Base-by-base conservation (phyloP, 2,888 invertebrate genomes). In the Rhabditoides inermis region DNA sequence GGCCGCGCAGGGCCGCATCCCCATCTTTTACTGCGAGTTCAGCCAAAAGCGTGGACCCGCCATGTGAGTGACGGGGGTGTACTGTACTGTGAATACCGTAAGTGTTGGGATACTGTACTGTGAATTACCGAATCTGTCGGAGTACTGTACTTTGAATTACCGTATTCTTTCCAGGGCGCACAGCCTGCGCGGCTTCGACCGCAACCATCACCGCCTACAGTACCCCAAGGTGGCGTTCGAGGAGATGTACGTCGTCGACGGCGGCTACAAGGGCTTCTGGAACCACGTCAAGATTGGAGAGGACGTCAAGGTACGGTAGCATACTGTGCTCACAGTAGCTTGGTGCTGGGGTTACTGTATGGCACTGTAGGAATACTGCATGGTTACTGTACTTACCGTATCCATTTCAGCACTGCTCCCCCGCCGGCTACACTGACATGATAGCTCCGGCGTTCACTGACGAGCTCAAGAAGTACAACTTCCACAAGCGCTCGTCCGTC, bases 11-110 rank as follows among this genome's bases (percentile, higher is more conserved):
- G 56, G 88, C 47, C 81, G 84, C 61, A 85, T 94, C 23, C 80
- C 95, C 41, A 85, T 98, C 45, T 94, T 95, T 79, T 95, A 95
- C 78, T 98, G 98, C 79, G 98, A 98, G 79, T 98, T 92, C 81
- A 92, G 92, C 0, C 86, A 90, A 53, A 90, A 95, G 79, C 83
- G 95, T 51, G 98, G 91, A 1, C 95, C 95, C 0, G 87, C 85
- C 70, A 81, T 95, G 85, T 90, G 82, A 86, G 86, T 84, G 1
- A 7, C 12, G 6, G 18, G 18, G 20, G 18, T 32, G n/a, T 32
- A 32, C n/a, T 32, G 10, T 32, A 32, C 1, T 12, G 35, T 32
- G 10, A 32, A 2, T 40, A 40, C 15, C 10, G 10, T 40, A n/a
- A 40, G 40, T n/a, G 10, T 40, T 12, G 15, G 7, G 20, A 40